Evolutionary conservation across 2,888 invertebrate genomes (phyloP).

Genomic region (Rhynchonema sp.): DNA sequence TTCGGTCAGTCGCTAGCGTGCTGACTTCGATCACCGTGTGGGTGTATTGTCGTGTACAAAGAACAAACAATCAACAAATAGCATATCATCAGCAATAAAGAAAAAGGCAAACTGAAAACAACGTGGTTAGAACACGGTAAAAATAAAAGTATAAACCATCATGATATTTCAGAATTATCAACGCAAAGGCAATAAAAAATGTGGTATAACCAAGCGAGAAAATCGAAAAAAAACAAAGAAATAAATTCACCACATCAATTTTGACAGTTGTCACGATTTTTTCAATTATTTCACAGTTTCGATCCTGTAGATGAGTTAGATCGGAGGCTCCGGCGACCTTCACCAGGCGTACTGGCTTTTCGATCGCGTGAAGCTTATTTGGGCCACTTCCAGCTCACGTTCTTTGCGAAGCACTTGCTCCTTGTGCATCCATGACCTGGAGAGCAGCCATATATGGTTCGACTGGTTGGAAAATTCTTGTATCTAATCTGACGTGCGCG

Average conservation of each 20-base stretch:
- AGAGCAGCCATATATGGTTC: no score
- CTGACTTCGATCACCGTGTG: no score
- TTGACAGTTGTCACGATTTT: neutral
- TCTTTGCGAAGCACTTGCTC: conserved; percentile 68
- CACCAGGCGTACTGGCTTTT: conserved; percentile 61
- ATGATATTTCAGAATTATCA: neutral
- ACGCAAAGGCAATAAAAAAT: neutral
- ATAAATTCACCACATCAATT: neutral
- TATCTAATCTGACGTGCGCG: no score
- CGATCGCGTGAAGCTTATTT: conserved; percentile 64
- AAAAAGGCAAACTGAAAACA: no score
- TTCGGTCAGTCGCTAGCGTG: no score
- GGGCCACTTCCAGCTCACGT: conserved; percentile 72
- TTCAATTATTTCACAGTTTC: neutral
- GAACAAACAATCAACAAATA: no score
- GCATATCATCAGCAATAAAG: no score
- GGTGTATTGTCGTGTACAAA: no score
- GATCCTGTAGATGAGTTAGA: neutral
- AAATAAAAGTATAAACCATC: neutral
- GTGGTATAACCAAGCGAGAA: neutral
- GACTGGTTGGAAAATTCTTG: no score
- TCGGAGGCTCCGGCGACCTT: neutral
- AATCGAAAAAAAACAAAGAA: neutral
- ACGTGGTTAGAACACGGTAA: neutral
- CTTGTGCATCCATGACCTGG: conserved; percentile 31